phyloP scores from a whole-genome alignment of 2,797 vertebrate genomes.

The Tachyglossus aculeatus region DNA sequence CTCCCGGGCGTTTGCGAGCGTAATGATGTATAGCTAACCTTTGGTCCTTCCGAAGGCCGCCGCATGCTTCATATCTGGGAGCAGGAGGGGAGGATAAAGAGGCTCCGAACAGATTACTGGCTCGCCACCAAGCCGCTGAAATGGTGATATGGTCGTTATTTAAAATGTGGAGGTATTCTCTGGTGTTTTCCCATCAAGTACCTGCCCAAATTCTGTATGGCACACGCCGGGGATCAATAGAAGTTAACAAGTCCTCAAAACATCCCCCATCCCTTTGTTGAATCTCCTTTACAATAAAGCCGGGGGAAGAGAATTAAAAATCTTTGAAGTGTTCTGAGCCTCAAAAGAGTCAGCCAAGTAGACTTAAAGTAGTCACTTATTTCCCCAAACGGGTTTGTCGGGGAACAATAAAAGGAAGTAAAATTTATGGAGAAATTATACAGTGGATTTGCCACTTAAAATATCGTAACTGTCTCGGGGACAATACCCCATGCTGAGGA shows the following conservation, averaged over 20 bases:
- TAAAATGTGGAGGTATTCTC: constrained; percentile 83
- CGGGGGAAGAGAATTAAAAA: constrained; percentile 87
- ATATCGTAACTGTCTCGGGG: constrained; percentile 98
- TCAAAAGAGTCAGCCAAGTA: constrained; percentile 97
- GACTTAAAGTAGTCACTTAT: constrained; percentile 97
- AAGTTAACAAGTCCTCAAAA: constrained; percentile 99
- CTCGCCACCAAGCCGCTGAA: constrained; percentile 76
- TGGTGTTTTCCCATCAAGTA: constrained; percentile 97
- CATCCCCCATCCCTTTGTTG: constrained; percentile 95
- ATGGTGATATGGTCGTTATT: constrained; percentile 80
- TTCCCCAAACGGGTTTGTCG: constrained; percentile 94
- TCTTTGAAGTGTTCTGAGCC: constrained; percentile 94
- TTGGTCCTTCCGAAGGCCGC: constrained; percentile 20
- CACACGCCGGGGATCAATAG: constrained; percentile 99
- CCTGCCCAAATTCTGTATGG: constrained; percentile 97
- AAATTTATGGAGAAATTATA: constrained; percentile 99
- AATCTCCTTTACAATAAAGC: constrained; percentile 86
- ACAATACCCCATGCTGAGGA: constrained; percentile 99
- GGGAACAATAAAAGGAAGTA: constrained; percentile 89
- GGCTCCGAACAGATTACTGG: constrained; percentile 64
- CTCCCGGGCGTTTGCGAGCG: not conserved
- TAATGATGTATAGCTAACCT: not conserved
- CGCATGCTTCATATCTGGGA: constrained; percentile 45
- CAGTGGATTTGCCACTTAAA: constrained; percentile 99
- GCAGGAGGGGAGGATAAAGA: constrained; percentile 45